Evolutionary conservation across 2,888 invertebrate genomes (phyloP), one percentile per base, ranked within the genome.

Genomic region (Theretra japonica): DNA sequence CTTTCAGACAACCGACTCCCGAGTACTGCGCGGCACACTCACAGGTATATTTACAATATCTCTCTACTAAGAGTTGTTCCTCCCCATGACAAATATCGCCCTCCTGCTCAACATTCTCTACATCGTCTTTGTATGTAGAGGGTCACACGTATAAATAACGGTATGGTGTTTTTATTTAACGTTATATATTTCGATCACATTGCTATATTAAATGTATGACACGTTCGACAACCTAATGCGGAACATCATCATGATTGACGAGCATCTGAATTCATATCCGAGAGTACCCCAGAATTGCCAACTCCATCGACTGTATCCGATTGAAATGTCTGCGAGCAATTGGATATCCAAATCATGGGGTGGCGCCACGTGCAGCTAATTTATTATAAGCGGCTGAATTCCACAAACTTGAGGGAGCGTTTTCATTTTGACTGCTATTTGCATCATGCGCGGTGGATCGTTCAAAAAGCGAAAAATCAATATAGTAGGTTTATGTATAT

Each of bases 1-100:
- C 97, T 33, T 97, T 96, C 88, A 93, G 97, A 77, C 96, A 96
- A 80, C 94, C 93, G 30, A 90, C 93, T 80, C 94, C 94, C 59
- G 94, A 94, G 75, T 94, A 90, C 78, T 94, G 94, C 82, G 94
- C 94, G 21, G 93, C 93, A 59, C 94, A 94, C 82, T 90, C 94
- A 78, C 94, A 94, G 94, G 94, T 94, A 41, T 41, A 41, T 11
- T 41, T 41, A 41, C 41, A 41, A 1, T 41, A 41, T 28, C 28
- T 11, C 11, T 41, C 15, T 41, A 41, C 41, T 41, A 3, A 11
- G 41, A 41, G 41, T 11, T 41, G 15, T 41, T 15, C 15, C 11
- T 33, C 41, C 41, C 41, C 41, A 11, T 41, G 3, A 11, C 2
- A 41, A 41, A 11, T 11, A 11, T 15, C 41, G 41, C 11, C 41